Evolutionary conservation across 2,888 invertebrate species (phyloP).

Genomic region (Leptinotarsa haldemani): DNA sequence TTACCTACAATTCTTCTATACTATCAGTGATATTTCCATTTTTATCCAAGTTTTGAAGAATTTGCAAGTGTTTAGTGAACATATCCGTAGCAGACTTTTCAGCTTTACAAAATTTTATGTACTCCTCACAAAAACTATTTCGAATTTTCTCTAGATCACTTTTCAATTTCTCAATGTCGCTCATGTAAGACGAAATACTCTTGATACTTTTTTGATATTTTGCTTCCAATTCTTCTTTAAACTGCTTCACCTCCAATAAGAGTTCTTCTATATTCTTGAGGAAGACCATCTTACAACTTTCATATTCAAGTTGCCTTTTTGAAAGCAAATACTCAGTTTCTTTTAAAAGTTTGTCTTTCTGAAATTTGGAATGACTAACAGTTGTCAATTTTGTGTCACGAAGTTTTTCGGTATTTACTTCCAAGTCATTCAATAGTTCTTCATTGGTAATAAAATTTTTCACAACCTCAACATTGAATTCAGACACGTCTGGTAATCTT

Average conservation of each 20-base stretch:
- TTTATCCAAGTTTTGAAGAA: background rate
- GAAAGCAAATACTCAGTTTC: background rate
- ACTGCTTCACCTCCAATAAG: background rate
- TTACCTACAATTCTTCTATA: too few relatives aligned
- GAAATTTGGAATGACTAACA: background rate
- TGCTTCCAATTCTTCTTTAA: background rate
- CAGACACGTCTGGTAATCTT: conserved; percentile 8
- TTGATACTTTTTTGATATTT: background rate
- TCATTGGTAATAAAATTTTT: background rate
- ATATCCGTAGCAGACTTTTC: background rate
- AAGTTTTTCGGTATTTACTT: conserved; percentile 12
- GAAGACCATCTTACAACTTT: background rate
- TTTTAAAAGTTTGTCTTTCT: conserved; percentile 17
- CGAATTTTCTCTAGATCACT: background rate
- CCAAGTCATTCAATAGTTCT: conserved; percentile 7
- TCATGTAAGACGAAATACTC: conserved; percentile 5
- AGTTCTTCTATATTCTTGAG: background rate
- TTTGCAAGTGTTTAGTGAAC: background rate
- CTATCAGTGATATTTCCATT: too few relatives aligned
- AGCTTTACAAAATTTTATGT: conserved; percentile 13
- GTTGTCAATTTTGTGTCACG: conserved; percentile 7
- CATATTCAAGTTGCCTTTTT: background rate
- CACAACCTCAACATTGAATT: background rate
- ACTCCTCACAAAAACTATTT: conserved; percentile 14
- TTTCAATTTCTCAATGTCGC: background rate